Conservation (phyloP, 1,140 invertebrate genomes). For the Hylyphantes graminicola region DNA sequence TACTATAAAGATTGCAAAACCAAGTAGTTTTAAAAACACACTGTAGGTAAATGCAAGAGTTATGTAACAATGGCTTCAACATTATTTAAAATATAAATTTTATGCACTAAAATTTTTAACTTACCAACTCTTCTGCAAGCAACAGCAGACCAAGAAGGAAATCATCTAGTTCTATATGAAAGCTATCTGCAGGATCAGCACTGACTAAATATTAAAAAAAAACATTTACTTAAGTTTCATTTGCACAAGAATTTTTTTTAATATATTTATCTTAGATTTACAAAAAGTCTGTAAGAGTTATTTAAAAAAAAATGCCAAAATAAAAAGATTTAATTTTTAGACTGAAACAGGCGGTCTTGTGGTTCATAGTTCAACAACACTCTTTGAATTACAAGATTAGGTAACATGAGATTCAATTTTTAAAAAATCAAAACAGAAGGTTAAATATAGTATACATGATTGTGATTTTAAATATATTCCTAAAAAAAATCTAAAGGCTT, state of each 20-base stretch:
- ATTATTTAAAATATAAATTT: neutral
- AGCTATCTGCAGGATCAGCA: constrained; percentile 73
- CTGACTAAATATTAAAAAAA: constrained; percentile 69
- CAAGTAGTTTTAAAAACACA: neutral
- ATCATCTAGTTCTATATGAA: constrained; percentile 91
- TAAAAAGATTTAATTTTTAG: neutral
- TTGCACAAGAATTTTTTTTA: constrained; percentile 47
- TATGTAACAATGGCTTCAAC: neutral
- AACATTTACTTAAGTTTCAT: constrained; percentile 15
- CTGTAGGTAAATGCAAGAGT: neutral
- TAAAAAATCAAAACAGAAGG: too few species aligned
- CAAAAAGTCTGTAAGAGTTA: neutral
- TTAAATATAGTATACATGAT: too few species aligned
- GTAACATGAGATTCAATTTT: too few species aligned
- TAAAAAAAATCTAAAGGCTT: too few species aligned
- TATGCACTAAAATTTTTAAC: constrained; percentile 56
- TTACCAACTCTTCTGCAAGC: constrained; percentile 84
- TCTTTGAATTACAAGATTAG: too few species aligned
- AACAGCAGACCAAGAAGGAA: constrained; percentile 86
- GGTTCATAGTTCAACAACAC: too few species aligned
- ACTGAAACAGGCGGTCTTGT: too few species aligned
- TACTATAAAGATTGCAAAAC: neutral
- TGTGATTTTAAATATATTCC: too few species aligned
- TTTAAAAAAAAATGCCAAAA: neutral
- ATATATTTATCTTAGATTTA: neutral